Conservation (phyloP, 2,888 invertebrate species). For the Apodemia mormo region DNA sequence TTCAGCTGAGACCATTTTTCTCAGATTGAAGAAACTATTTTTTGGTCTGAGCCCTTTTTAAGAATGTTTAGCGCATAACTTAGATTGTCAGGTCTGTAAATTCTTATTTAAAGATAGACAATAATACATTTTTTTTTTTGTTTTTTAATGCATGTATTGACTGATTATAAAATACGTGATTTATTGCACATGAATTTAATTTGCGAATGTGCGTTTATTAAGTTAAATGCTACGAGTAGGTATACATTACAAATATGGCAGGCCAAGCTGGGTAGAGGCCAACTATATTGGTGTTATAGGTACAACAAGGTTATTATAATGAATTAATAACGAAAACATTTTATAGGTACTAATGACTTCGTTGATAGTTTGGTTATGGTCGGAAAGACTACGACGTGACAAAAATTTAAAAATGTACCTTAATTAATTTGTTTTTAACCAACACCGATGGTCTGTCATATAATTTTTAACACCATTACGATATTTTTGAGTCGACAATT, state of each 20-base stretch:
- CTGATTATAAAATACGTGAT: too few relatives aligned
- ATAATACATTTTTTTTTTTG: too few relatives aligned
- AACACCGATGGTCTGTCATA: neutral
- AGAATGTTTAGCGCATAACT: too few relatives aligned
- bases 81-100: too few relatives aligned
- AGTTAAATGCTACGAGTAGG: too few relatives aligned
- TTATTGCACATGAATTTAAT: too few relatives aligned
- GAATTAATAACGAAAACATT: slow-evolving; percentile 2
- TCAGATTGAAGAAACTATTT: too few relatives aligned
- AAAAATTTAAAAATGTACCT: slow-evolving; percentile 5
- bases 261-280: neutral
- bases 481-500: neutral
- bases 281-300: neutral
- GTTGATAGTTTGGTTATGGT: slow-evolving; percentile 18
- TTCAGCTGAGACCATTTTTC: too few relatives aligned
- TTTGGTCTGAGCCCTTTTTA: too few relatives aligned
- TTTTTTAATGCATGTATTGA: too few relatives aligned
- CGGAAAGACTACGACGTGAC: neutral
- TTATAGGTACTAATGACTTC: slow-evolving; percentile 15
- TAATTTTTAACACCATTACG: neutral
- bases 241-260: neutral
- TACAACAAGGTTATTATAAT: neutral
- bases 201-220: too few relatives aligned
- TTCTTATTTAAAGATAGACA: too few relatives aligned
- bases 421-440: neutral